phyloP scores from a whole-genome alignment of 2,888 invertebrate genomes.

The Odontocolon sp. region DNA sequence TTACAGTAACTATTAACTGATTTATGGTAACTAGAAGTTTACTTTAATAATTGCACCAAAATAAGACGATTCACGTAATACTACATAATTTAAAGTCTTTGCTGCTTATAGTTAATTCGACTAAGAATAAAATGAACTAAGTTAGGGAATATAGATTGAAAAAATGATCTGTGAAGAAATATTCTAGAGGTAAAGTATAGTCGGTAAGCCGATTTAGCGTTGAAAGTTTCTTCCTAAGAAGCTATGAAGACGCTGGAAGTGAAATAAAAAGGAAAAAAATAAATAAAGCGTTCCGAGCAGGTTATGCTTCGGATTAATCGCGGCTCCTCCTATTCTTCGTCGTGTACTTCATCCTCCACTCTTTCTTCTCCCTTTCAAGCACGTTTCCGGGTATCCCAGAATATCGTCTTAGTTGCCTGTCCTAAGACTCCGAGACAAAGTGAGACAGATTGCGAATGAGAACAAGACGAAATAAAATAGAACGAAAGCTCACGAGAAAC shows the following conservation, averaged over 20 bases:
- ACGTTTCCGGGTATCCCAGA: constrained; percentile 39
- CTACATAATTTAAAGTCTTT: no score
- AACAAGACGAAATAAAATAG: constrained; percentile 27
- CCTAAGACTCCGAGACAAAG: constrained; percentile 44
- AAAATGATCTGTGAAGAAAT: neutral
- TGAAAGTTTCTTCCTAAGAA: constrained; percentile 13
- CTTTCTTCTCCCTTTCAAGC: constrained; percentile 12
- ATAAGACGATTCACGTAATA: no score
- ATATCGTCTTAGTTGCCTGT: constrained; percentile 53
- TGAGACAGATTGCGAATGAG: constrained; percentile 50
- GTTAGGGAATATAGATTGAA: neutral
- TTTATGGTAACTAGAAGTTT: no score
- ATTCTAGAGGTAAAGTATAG: neutral
- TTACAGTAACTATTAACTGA: no score
- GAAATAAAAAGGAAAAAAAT: constrained; percentile 9
- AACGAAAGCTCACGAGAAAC: constrained; percentile 4
- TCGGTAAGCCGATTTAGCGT: constrained; percentile 15
- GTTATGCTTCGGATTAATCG: constrained; percentile 53
- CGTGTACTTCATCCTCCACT: constrained; percentile 14
- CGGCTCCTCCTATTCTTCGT: constrained; percentile 26
- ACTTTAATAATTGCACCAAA: no score
- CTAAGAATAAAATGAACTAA: neutral
- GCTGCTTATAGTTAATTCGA: neutral
- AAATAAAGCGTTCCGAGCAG: constrained; percentile 16
- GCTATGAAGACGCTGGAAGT: constrained; percentile 23